phyloP scores from a whole-genome alignment of 2,888 invertebrate genomes.

The Chrysotoxum bicinctum region DNA sequence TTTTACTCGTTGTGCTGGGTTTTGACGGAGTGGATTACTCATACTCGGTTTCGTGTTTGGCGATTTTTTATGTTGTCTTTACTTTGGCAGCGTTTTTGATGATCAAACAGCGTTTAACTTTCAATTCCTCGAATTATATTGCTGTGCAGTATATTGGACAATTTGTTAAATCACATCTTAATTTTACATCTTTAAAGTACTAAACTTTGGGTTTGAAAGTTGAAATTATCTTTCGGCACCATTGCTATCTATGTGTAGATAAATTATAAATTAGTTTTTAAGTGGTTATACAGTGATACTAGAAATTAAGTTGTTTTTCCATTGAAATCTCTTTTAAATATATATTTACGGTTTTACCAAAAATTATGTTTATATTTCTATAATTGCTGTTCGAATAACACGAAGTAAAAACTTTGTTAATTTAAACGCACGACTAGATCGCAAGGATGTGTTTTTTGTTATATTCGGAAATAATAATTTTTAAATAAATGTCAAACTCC shows the following conservation, averaged over 20 bases:
- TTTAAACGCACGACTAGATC: no score
- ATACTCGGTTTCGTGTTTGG: slow-evolving; percentile 86
- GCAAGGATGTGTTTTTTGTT: no score
- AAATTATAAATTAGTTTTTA: slow-evolving; percentile 24
- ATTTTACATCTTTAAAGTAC: slow-evolving; percentile 81
- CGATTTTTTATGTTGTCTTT: slow-evolving; percentile 87
- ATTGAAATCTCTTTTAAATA: slow-evolving; percentile 18
- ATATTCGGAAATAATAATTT: no score
- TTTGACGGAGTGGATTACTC: slow-evolving; percentile 88
- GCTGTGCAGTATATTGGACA: slow-evolving; percentile 87
- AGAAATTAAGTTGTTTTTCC: slow-evolving; percentile 38
- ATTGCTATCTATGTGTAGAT: not conserved
- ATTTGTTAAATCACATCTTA: slow-evolving; percentile 86
- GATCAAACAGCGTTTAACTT: slow-evolving; percentile 87
- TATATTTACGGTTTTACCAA: not conserved
- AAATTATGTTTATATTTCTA: not conserved
- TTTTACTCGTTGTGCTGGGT: slow-evolving; percentile 89
- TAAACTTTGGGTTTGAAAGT: slow-evolving; percentile 62
- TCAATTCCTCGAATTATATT: slow-evolving; percentile 86
- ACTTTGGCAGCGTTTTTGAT: slow-evolving; percentile 88
- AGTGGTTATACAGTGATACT: slow-evolving; percentile 66
- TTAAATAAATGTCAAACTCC: no score
- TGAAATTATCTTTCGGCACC: not conserved
- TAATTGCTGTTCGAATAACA: no score
- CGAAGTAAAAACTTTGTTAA: no score